Evolutionary conservation across 2,113 vertebrate genomes (phyloP), one percentile per base, ranked within the genome.

Genomic region (Solea senegalensis): DNA sequence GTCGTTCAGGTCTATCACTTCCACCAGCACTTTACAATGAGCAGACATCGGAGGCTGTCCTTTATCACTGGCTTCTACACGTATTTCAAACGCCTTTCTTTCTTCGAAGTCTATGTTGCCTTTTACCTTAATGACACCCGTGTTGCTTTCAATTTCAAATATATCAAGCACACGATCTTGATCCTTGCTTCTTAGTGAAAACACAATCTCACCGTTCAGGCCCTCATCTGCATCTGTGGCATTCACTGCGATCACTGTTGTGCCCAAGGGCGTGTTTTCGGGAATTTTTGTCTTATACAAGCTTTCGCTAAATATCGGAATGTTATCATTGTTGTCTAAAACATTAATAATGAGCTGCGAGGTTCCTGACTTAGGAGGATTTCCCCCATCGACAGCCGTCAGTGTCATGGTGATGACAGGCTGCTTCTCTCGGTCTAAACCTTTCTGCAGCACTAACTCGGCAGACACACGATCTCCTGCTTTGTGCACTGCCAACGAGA

Each of bases 291-390:
- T 80, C 49, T 93, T 90, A 48, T 95, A 92, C 51, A 95, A 85
- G 0, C 63, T 62, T 51, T 88, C 81, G 3, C 85, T 88, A 65
- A 96, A 96, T 1, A 84, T 60, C 0, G 95, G 95, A 7, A 92
- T 73, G n/a, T 96, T 95, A 51, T 96, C 95, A 57, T 96, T 96
- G 27, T 0, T 86, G 7, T 96, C 95, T 67, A 94, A 86, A 40
- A 96, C 86, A 61, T 82, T 79, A 43, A 96, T 62, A 21, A 90
- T 57, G 26, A 95, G 62, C 55, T 88, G 78, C n/a, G 92, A 92
- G 41, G 92, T 91, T 3, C 92, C 92, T 7, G 92, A 89, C 81
- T 78, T 92, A 0, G 89, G 54, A 12, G 93, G 92, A 21, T 0
- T 91, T 0, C 93, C 94, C 21, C 92, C 94, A 26, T 95, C 94